Percentiles rank a stretch among this genome's conserved stretches.
Evolutionary conservation across 2,888 invertebrate genomes (phyloP).

Genomic region (Adelphocoris suturalis): DNA sequence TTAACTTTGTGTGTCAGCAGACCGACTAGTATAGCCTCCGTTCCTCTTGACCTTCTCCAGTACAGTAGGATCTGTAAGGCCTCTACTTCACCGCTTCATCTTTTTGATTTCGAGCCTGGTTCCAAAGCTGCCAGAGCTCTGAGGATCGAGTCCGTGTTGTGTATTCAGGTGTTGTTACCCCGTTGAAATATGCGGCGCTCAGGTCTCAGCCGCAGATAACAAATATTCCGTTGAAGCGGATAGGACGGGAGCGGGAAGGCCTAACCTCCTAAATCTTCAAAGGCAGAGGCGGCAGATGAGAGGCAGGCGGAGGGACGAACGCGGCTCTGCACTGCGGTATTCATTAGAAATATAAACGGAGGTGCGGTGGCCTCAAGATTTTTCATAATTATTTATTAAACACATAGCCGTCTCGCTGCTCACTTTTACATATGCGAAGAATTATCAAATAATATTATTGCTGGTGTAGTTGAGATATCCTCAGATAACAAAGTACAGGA

Average conservation of each 20-base stretch:
- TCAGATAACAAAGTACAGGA: no score
- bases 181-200: conserved; percentile 7
- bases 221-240: conserved; percentile 11
- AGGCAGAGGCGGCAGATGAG: background rate
- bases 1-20: no score
- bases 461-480: no score
- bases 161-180: conserved; percentile 10
- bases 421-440: no score
- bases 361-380: background rate
- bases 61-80: no score
- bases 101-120: no score
- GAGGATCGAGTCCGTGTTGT: background rate
- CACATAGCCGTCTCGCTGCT: background rate
- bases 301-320: background rate
- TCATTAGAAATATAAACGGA: conserved; percentile 24
- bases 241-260: background rate
- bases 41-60: no score
- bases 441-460: no score
- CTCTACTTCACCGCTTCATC: no score
- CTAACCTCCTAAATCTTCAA: conserved; percentile 16
- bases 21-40: no score
- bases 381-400: background rate
- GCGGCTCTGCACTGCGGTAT: conserved; percentile 27
- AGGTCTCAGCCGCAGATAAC: conserved; percentile 18
- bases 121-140: background rate